Conservation (phyloP, 2,797 vertebrate genomes). For the Malacoctenus gilli region DNA sequence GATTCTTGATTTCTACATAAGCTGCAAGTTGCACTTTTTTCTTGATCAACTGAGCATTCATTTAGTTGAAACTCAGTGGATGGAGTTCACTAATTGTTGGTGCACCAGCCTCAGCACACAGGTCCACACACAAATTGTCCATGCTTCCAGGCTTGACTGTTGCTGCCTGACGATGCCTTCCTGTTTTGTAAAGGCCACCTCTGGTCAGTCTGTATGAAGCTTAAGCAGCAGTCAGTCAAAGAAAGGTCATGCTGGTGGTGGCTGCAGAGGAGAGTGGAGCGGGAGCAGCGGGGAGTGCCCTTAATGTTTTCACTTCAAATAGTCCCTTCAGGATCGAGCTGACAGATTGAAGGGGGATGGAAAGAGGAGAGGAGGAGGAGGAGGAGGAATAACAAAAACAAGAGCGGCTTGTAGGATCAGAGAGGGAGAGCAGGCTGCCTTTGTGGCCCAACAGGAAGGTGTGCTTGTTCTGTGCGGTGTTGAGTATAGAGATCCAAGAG, state of each 20-base stretch:
- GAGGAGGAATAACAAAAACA: constrained; percentile 40
- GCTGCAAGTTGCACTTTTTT: too few relatives aligned
- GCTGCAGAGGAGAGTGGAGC: constrained; percentile 47
- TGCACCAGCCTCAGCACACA: not conserved
- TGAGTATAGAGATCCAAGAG: not conserved
- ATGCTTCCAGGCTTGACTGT: constrained; percentile 15
- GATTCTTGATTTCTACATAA: too few relatives aligned
- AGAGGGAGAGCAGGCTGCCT: constrained; percentile 5
- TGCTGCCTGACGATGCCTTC: constrained; percentile 8
- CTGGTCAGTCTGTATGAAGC: constrained; percentile 60
- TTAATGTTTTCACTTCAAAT: constrained; percentile 79
- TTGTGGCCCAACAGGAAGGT: constrained; percentile 12
- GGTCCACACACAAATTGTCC: constrained; percentile 3
- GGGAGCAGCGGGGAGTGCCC: constrained; percentile 53
- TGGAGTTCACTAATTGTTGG: not conserved
- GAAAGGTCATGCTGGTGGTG: constrained; percentile 76
- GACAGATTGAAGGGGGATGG: constrained; percentile 45
- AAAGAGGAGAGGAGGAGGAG: constrained; percentile 19
- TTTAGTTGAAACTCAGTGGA: too few relatives aligned
- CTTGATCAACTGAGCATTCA: not conserved
- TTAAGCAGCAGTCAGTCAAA: constrained; percentile 69
- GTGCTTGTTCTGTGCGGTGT: not conserved
- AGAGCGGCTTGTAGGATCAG: constrained; percentile 19
- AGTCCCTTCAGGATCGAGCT: constrained; percentile 42
- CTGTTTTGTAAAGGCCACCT: constrained; percentile 55